Base-by-base conservation (phyloP, 1,140 invertebrate genomes). In the Yoshiicerus persimilis region DNA sequence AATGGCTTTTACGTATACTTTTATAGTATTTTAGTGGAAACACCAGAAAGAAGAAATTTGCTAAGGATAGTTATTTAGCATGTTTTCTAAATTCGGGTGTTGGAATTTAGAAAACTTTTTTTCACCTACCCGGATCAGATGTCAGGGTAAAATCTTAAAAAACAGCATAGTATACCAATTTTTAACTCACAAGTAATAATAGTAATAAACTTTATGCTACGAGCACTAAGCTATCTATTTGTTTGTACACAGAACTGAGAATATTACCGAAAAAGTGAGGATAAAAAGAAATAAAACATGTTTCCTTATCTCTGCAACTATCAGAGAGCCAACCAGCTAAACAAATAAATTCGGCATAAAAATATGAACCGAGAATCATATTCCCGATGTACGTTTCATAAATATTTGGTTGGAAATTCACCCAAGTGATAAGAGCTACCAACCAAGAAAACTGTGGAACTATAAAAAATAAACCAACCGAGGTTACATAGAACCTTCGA, bases 231-330 rank as follows among this genome's bases (percentile, higher is more conserved):
- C 13, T n/a, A 0, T 56, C 10, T 16, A 80, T 36, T 34, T 36
- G 32, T 38, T 80, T 32, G 30, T 38, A 80, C 34, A 34, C n/a
- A 36, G 30, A 38, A 23, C 4, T 38, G 16, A 80, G 10, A 6
- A 87, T 20, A 86, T 91, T 88, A 4, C 90, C 90, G n/a, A 91
- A 88, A 34, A 91, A 89, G 41, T 91, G 90, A 13, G 90, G 90
- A 47, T 91, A 91, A 6, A 86, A 34, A 10, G 90, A 39, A 4
- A 91, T 47, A 27, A 88, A 88, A 23, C 90, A 89, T 16, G 87
- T 84, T 11, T 91, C 90, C 23, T 85, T 83, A 6, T 87, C 87
- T 20, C n/a, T 86, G 56, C 87, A 88, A 4, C 87, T 32, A 83
- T 91, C 89, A 5, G 87, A 25, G 1, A 91, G 62, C 90, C 90